phyloP scores from a whole-genome alignment of 2,797 vertebrate genomes.

The Clarias pachynema region DNA sequence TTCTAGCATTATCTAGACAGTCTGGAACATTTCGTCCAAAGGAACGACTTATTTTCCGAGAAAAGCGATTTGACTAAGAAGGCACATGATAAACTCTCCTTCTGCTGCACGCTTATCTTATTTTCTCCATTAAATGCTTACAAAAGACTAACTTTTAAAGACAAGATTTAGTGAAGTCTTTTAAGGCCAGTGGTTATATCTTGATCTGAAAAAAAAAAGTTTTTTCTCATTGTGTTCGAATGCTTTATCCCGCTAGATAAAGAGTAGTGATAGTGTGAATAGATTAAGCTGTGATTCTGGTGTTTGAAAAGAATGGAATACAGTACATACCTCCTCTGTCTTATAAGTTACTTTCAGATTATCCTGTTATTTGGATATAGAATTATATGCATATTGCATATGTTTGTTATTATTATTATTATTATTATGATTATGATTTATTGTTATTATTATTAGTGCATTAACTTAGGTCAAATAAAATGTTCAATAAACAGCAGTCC shows the following conservation, averaged over 20 bases:
- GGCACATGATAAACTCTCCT: neutral
- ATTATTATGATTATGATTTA: neutral
- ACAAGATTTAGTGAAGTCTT: neutral
- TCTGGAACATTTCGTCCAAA: neutral
- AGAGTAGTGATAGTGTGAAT: neutral
- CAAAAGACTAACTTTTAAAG: neutral
- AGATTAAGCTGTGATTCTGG: neutral
- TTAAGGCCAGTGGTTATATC: neutral
- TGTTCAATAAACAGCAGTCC: neutral
- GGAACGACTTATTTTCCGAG: no score
- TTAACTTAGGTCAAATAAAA: neutral
- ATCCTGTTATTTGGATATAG: conserved; percentile 15
- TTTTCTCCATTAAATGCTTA: neutral
- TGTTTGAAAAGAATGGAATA: conserved; percentile 34
- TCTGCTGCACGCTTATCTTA: neutral
- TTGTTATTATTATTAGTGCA: neutral
- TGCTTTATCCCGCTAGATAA: neutral
- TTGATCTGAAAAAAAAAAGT: neutral
- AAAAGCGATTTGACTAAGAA: neutral
- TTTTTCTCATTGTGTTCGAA: neutral
- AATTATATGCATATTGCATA: neutral
- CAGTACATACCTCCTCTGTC: neutral
- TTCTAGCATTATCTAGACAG: neutral
- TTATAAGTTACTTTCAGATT: conserved; percentile 31
- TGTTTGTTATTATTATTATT: neutral